Evolutionary conservation across 92 coral and sea anemone species (phyloP), one percentile per base, ranked within the genome.

Genomic region (Scolanthus callimorphus): DNA sequence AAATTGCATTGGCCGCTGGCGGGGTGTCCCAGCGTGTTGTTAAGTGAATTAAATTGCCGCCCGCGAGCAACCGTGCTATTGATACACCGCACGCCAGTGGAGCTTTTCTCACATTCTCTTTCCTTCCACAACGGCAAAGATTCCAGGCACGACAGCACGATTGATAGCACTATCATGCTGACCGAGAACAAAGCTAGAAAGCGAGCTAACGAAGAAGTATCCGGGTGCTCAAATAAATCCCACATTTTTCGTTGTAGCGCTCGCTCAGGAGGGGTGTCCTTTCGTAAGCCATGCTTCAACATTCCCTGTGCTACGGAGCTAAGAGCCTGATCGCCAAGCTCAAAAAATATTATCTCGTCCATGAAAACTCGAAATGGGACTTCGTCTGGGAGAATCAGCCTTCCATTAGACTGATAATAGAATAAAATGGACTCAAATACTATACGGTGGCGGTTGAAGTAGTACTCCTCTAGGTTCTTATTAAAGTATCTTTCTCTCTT

Each of bases 311-410:
- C 88, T 26, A 91, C 89, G 38, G 85, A 65, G 50, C 85, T 60
- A 45, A 91, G 59, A 11, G 97, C 97, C 27, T 91, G 84, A 25
- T 91, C 97, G 11, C 97, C 97, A n/a, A 91, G 90, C 56, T 85
- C 91, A 51, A 92, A 88, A 77, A 92, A 91, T 46, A 83, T 86
- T 0, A 91, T 88, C 43, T 91, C 97, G 50, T 88, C 96, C 4
- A 88, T 83, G 57, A 91, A 91, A 29, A 91, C 51, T 39, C 81
- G 75, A 26, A 78, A 77, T 4, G 97, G 97, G 8, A 91, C 76
- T 49, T 85, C 95, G 1, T 81, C 85, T 20, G 96, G 97, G 51
- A 90, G 73, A 41, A 91, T 73, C 23, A 91, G 86, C 39, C 97
- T 68, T 45, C 97, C 97, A 3, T 88, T 88, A 28, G 97, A 91